These are phyloP conservation scores for Gobiocypris rarus DNA, from an alignment of 2,113 vertebrate genomes.

Conservation along the genomic window DNA sequence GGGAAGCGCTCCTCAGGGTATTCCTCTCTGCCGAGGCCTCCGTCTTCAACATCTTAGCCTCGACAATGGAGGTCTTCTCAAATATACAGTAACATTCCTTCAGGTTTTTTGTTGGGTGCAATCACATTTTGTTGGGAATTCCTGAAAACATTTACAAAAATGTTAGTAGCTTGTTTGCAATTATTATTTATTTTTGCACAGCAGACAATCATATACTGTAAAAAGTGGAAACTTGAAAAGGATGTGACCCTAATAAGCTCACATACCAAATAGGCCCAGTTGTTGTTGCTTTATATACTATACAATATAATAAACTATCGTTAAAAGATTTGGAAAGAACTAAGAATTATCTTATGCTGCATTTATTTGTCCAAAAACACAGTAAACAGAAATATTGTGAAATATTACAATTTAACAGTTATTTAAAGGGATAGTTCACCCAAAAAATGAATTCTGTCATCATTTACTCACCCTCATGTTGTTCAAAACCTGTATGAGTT, in stretches of 20 bases:
- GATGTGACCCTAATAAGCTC: neutral
- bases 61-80: conserved; percentile 67
- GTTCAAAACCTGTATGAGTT: no score
- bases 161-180: conserved; percentile 6
- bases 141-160: conserved; percentile 20
- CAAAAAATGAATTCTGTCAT: no score
- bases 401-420: neutral
- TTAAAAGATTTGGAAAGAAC: no score
- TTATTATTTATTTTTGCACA: neutral
- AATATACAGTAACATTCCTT: conserved; percentile 44
- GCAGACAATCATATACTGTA: neutral
- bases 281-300: no score
- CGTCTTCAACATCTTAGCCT: conserved; percentile 95
- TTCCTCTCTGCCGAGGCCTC: conserved; percentile 94
- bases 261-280: no score
- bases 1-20: conserved; percentile 94
- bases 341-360: no score
- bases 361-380: no score
- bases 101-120: neutral
- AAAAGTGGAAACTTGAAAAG: neutral
- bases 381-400: neutral
- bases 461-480: no score
- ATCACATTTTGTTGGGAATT: conserved; percentile 50
- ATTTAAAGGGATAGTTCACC: no score
- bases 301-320: no score